Conservation (phyloP, 2,888 invertebrate species). For the Pogonocherus hispidulus region DNA sequence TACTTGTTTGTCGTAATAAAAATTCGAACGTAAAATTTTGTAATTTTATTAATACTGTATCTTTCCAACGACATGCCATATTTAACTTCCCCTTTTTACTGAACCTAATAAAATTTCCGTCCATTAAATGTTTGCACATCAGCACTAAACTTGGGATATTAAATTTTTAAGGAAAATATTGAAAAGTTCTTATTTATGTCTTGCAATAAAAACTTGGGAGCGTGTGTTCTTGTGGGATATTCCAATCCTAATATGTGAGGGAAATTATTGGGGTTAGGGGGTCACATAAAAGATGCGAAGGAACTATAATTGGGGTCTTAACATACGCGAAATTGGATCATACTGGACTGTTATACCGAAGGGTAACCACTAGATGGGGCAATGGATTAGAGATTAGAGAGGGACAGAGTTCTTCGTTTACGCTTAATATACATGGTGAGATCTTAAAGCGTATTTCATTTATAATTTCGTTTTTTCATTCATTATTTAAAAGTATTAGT, state of each 20-base stretch:
- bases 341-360: conserved; percentile 12
- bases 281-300: conserved; percentile 38
- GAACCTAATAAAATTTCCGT: conserved; percentile 3
- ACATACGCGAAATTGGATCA: conserved; percentile 33
- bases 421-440: too few species aligned
- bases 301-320: conserved; percentile 38
- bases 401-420: background rate
- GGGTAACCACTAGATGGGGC: conserved; percentile 10
- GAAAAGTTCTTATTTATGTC: conserved; percentile 32
- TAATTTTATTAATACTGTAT: conserved; percentile 1
- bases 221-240: conserved; percentile 14
- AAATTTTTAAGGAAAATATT: conserved; percentile 29
- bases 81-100: conserved; percentile 5
- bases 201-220: conserved; percentile 30
- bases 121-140: conserved; percentile 20
- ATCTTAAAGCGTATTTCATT: too few species aligned
- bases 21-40: background rate
- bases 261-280: conserved; percentile 26
- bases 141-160: conserved; percentile 13
- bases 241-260: conserved; percentile 16
- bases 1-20: background rate
- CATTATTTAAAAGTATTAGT: too few species aligned
- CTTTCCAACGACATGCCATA: background rate
- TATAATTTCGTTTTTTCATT: too few species aligned
- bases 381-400: background rate